A percentile compares a stretch with the other conserved stretches of the same genome.
Evolutionary conservation across 2,888 invertebrate genomes (phyloP).

Genomic region (Anthophora plumipes): DNA sequence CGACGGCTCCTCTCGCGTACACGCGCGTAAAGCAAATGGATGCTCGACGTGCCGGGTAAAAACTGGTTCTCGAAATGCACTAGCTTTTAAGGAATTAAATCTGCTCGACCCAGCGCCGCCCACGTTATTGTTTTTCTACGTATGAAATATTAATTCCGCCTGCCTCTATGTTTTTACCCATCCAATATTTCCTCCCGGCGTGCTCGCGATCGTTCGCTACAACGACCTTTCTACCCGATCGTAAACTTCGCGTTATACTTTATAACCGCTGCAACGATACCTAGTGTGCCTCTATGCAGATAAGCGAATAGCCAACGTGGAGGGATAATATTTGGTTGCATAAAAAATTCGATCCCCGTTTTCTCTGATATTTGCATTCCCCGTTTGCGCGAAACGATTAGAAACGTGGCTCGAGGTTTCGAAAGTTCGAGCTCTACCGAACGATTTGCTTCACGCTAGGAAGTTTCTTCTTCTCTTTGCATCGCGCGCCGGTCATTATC

Average conservation of each 20-base stretch:
- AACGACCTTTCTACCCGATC: neutral
- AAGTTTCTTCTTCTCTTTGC: neutral
- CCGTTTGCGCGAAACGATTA: neutral
- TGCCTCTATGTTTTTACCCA: neutral
- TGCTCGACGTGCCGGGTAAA: slow-evolving; percentile 33
- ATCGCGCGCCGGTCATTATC: no score
- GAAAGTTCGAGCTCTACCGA: neutral
- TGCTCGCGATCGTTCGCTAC: neutral
- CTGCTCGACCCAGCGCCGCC: slow-evolving; percentile 27
- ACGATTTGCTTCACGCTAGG: slow-evolving; percentile 10
- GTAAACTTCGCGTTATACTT: neutral
- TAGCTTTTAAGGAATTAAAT: slow-evolving; percentile 68
- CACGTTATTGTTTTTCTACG: slow-evolving; percentile 52
- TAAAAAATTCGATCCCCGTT: no score
- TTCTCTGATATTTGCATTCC: no score
- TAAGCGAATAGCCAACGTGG: no score
- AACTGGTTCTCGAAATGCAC: slow-evolving; percentile 55
- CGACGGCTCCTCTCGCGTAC: slow-evolving; percentile 27
- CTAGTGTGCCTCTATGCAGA: neutral
- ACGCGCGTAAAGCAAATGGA: slow-evolving; percentile 49
- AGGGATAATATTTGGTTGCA: no score
- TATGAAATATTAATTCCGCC: slow-evolving; percentile 54
- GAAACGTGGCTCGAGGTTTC: neutral
- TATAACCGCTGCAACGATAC: neutral
- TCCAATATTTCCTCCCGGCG: slow-evolving; percentile 7